These are phyloP conservation scores for Eupsilia transversa DNA, from an alignment of 2,888 invertebrate species.

Conservation along the genomic window DNA sequence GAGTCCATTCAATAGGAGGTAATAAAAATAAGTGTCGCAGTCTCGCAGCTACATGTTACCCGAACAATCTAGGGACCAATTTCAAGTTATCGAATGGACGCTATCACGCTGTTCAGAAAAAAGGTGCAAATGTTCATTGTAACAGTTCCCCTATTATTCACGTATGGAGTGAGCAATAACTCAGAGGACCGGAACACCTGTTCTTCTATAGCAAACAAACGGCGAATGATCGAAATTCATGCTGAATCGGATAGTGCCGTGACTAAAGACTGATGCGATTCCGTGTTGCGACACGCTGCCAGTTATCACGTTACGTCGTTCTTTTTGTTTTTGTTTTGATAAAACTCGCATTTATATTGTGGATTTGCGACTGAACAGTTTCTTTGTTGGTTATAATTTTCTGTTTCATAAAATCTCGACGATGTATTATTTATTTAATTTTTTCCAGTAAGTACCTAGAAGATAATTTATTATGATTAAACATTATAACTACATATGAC, in stretches of 20 bases:
- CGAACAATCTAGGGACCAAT: slow-evolving; percentile 26
- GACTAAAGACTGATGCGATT: slow-evolving; percentile 63
- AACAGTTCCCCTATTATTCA: slow-evolving; percentile 75
- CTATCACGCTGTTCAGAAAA: slow-evolving; percentile 33
- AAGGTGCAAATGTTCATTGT: slow-evolving; percentile 57
- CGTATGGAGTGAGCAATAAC: slow-evolving; percentile 75
- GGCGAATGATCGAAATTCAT: slow-evolving; percentile 66
- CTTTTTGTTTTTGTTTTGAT: slow-evolving; percentile 30
- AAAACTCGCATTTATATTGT: slow-evolving; percentile 7
- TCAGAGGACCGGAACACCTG: slow-evolving; percentile 77
- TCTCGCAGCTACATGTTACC: slow-evolving; percentile 14
- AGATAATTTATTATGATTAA: slow-evolving; percentile 8
- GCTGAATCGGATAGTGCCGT: slow-evolving; percentile 56
- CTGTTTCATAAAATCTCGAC: neutral
- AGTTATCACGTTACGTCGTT: slow-evolving; percentile 26
- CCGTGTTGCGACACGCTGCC: slow-evolving; percentile 31
- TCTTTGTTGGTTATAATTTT: neutral
- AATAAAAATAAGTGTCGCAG: slow-evolving; percentile 44
- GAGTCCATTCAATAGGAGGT: slow-evolving; percentile 5
- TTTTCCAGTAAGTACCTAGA: too few species aligned
- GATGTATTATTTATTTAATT: neutral
- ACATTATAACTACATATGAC: neutral
- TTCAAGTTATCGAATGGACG: slow-evolving; percentile 41
- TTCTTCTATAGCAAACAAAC: slow-evolving; percentile 74
- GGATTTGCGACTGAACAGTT: neutral